Conservation (phyloP, 2,113 vertebrate species). For the Periophthalmus modestus region DNA sequence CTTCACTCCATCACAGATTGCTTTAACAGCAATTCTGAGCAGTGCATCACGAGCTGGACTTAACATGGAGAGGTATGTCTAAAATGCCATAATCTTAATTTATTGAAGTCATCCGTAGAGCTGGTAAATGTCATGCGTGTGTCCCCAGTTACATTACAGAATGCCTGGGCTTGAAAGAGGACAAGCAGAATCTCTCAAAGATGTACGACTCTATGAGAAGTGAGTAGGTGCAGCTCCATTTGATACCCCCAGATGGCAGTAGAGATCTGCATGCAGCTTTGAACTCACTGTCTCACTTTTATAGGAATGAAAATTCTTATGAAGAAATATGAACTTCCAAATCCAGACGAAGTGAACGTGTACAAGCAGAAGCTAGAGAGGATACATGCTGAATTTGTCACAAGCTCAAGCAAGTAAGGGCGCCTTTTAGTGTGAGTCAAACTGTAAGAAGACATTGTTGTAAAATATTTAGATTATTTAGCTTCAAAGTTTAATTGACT, state of each 20-base stretch:
- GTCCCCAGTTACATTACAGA: slow-evolving; percentile 87
- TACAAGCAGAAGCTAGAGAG: slow-evolving; percentile 91
- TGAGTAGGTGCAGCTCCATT: slow-evolving; percentile 71
- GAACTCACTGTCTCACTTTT: not conserved
- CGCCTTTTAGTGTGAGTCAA: not conserved
- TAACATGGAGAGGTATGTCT: slow-evolving; percentile 87
- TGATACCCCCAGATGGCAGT: slow-evolving; percentile 49
- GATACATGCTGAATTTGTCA: slow-evolving; percentile 85
- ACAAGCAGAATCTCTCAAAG: slow-evolving; percentile 79
- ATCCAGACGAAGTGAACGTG: slow-evolving; percentile 80
- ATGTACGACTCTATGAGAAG: slow-evolving; percentile 90
- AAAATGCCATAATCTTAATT: not conserved
- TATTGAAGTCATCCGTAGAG: not conserved
- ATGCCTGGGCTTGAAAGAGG: slow-evolving; percentile 84
- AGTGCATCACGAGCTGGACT: slow-evolving; percentile 89
- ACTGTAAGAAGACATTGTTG: not conserved
- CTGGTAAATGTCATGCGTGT: not conserved
- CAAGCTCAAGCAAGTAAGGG: slow-evolving; percentile 81
- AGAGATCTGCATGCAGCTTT: not conserved
- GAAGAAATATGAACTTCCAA: slow-evolving; percentile 88
- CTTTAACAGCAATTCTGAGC: slow-evolving; percentile 87
- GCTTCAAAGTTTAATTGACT: not conserved
- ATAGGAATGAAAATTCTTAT: slow-evolving; percentile 88
- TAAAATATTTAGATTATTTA: not conserved
- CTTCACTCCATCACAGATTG: slow-evolving; percentile 90